phyloP scores from a whole-genome alignment of 2,113 vertebrate genomes.

The Laticauda colubrina region DNA sequence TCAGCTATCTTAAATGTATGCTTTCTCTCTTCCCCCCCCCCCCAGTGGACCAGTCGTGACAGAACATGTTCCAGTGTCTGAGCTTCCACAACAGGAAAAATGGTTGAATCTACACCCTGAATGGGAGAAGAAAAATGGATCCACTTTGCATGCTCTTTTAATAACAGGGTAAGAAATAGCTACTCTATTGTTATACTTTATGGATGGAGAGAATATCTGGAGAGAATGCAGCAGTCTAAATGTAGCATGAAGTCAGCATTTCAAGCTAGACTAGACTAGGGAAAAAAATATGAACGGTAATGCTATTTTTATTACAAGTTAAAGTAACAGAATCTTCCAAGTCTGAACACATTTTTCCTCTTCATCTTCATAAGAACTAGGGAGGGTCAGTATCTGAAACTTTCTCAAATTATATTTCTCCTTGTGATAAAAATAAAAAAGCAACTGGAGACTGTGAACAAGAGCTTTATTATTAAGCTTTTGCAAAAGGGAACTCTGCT shows the following conservation, averaged over 20 bases:
- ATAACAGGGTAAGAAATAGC: conserved; percentile 78
- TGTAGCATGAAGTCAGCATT: not conserved
- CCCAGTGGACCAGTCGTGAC: conserved; percentile 76
- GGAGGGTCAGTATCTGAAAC: not conserved
- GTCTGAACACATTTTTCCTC: not conserved
- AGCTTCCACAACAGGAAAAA: conserved; percentile 66
- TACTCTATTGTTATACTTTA: not conserved
- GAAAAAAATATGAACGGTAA: not conserved
- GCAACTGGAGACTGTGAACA: no score
- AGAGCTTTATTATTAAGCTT: no score
- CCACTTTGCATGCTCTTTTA: conserved; percentile 81
- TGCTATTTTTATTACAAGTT: not conserved
- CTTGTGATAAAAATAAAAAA: no score
- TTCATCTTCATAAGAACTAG: not conserved
- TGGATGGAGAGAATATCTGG: not conserved
- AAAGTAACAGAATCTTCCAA: not conserved
- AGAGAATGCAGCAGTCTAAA: not conserved
- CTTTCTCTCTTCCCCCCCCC: not conserved
- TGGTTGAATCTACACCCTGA: conserved; percentile 82
- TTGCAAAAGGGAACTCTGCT: no score
- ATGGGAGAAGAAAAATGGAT: conserved; percentile 75
- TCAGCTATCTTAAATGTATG: not conserved
- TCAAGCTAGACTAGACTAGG: not conserved
- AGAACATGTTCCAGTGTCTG: conserved; percentile 64
- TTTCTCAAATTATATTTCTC: not conserved